Evolutionary conservation across 1,140 invertebrate genomes (phyloP), one percentile per base, ranked within the genome.

Genomic region (Rhyacophila brunnea): DNA sequence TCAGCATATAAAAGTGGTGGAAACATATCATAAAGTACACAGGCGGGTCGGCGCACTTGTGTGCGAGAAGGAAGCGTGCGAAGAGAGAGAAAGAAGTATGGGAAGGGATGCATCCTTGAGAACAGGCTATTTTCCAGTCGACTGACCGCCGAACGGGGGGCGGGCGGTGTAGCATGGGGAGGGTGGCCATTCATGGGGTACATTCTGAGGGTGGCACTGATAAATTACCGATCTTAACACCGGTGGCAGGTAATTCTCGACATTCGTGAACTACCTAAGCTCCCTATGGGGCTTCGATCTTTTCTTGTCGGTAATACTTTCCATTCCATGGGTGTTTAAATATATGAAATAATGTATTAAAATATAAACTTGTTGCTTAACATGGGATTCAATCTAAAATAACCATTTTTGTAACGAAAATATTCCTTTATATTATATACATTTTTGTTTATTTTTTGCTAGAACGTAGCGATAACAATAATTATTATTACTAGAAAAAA

Each of bases 191-290:
- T 57, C 40, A 45, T 20, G 36, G 59, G 46, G 58, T 18, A 17
- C n/a, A 28, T 28, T 28, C 23, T 28, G 18, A 10, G 53, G 48
- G 19, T 34, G 49, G 51, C 44, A 28, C 66, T 71, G 70, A 71
- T 68, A 71, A 71, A 71, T 71, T 70, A 66, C 66, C 63, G 51
- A 67, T 66, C 64, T 68, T 68, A 57, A 46, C 49, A 53, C 59
- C 64, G 53, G 56, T 69, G 68, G 66, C 70, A 71, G 70, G 68
- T 71, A 69, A 70, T 69, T 70, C 68, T 61, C 58, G 55, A 46
- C 64, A 62, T 67, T 68, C 23, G 23, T 9, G 23, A 28, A 28
- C 23, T 28, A 28, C 23, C 23, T 28, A 28, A 28, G 23, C 23
- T 9, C 23, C 23, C 23, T 28, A 28, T 9, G 23, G 23, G 23